Conservation (phyloP, 2,113 vertebrate genomes). For the Motacilla alba region DNA sequence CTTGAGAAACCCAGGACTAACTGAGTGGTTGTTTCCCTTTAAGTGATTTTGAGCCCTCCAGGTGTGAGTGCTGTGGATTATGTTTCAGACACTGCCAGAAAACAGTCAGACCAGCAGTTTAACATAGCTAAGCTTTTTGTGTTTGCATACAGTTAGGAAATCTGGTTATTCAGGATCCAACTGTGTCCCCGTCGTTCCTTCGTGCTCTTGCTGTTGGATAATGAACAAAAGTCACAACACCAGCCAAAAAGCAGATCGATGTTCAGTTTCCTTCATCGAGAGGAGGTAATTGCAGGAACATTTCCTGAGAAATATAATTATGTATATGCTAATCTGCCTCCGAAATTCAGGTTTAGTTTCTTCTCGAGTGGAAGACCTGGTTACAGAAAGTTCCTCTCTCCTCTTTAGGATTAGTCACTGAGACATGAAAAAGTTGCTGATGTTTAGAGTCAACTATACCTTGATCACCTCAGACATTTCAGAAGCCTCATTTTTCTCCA, state of each 20-base stretch:
- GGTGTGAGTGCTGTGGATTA: not conserved
- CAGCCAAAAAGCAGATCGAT: slow-evolving; percentile 27
- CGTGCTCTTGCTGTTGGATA: slow-evolving; percentile 5
- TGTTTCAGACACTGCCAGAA: slow-evolving; percentile 3
- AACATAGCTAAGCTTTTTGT: not conserved
- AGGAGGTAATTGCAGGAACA: slow-evolving; percentile 35
- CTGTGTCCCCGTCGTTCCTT: not conserved
- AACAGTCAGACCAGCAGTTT: slow-evolving; percentile 23
- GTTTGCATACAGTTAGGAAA: slow-evolving; percentile 40
- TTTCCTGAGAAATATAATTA: slow-evolving; percentile 47
- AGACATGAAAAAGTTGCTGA: not conserved
- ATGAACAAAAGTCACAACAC: slow-evolving; percentile 14
- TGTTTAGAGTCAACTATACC: not conserved
- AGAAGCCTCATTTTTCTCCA: not conserved
- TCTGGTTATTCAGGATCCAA: slow-evolving; percentile 37
- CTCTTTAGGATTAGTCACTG: not conserved
- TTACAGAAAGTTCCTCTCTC: not conserved
- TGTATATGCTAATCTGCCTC: slow-evolving; percentile 9
- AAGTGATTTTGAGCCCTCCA: not conserved
- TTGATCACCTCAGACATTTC: not conserved
- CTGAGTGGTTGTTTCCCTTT: not conserved
- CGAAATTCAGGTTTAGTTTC: not conserved
- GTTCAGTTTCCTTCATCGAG: not conserved
- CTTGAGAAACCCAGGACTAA: not conserved
- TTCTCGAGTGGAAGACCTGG: not conserved